A percentile compares a stretch with the other conserved stretches of the same genome.
phyloP scores from a whole-genome alignment of 2,797 vertebrate species.

The Percopsis omiscomaycus region DNA sequence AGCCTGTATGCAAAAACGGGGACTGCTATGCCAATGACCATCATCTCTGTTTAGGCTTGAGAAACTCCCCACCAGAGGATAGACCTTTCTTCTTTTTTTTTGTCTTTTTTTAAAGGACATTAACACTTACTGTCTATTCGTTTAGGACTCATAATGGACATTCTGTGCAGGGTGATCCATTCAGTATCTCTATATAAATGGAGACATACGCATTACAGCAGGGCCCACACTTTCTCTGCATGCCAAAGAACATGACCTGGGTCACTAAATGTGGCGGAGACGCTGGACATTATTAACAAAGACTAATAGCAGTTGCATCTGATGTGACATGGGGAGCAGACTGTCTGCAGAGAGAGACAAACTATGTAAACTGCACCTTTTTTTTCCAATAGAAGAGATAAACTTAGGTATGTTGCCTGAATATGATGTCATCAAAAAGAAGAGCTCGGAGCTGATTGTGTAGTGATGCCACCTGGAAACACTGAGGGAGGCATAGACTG shows the following conservation, averaged over 20 bases:
- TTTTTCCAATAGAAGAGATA: neutral
- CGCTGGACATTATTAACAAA: constrained; percentile 31
- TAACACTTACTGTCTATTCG: constrained; percentile 14
- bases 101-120: constrained; percentile 3
- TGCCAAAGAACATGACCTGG: constrained; percentile 67
- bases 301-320: constrained; percentile 3
- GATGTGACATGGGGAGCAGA: constrained; percentile 24
- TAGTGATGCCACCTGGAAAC: constrained; percentile 55
- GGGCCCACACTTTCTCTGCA: constrained; percentile 30
- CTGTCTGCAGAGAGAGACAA: neutral
- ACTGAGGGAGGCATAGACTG: constrained; percentile 34
- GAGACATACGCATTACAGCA: constrained; percentile 3
- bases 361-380: no score
- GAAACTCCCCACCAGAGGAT: neutral
- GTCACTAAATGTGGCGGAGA: constrained; percentile 45
- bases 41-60: no score
- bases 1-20: constrained; percentile 65
- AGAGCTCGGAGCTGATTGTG: constrained; percentile 37
- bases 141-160: constrained; percentile 26
- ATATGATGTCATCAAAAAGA: constrained; percentile 30
- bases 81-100: neutral
- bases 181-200: constrained; percentile 30
- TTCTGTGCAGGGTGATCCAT: constrained; percentile 29
- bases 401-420: constrained; percentile 31
- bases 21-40: constrained; percentile 61